Conservation (phyloP, 2,888 invertebrate species). For the Lottia gigantea region DNA sequence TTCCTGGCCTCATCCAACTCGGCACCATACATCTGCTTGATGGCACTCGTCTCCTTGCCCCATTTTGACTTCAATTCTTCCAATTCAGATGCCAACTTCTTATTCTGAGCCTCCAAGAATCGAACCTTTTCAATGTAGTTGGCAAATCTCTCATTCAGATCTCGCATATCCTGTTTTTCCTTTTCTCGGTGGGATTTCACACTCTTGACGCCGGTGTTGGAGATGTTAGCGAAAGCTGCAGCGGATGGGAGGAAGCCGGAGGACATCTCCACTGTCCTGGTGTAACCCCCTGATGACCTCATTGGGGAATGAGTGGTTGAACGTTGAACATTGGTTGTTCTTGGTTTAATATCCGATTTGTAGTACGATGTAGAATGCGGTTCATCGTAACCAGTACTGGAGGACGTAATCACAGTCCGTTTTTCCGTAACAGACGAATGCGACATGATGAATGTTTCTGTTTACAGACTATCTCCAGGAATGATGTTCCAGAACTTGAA, state of each 20-base stretch:
- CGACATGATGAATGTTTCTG: not conserved
- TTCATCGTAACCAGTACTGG: not conserved
- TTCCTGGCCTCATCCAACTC: conserved; percentile 70
- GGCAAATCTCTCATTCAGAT: conserved; percentile 71
- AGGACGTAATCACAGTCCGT: conserved; percentile 10
- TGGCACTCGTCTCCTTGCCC: conserved; percentile 64
- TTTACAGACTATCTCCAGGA: no score
- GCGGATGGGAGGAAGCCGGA: conserved; percentile 39
- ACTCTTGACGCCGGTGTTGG: conserved; percentile 63
- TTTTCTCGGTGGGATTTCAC: conserved; percentile 68
- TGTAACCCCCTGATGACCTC: conserved; percentile 35
- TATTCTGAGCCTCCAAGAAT: conserved; percentile 69
- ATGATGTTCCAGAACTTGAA: no score
- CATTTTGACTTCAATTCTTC: conserved; percentile 63
- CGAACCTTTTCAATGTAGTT: conserved; percentile 71
- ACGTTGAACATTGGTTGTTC: conserved; percentile 41
- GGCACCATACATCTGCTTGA: conserved; percentile 70
- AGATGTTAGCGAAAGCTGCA: conserved; percentile 52
- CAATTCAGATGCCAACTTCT: conserved; percentile 64
- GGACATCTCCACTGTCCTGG: conserved; percentile 42
- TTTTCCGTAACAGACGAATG: conserved; percentile 15
- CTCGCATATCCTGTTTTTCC: conserved; percentile 72
- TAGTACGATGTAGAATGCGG: conserved; percentile 29
- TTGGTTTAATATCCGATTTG: conserved; percentile 47
- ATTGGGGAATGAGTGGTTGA: conserved; percentile 37